Evolutionary conservation across 2,113 vertebrate genomes (phyloP).

Genomic region (Telmatochromis brachygnathus): DNA sequence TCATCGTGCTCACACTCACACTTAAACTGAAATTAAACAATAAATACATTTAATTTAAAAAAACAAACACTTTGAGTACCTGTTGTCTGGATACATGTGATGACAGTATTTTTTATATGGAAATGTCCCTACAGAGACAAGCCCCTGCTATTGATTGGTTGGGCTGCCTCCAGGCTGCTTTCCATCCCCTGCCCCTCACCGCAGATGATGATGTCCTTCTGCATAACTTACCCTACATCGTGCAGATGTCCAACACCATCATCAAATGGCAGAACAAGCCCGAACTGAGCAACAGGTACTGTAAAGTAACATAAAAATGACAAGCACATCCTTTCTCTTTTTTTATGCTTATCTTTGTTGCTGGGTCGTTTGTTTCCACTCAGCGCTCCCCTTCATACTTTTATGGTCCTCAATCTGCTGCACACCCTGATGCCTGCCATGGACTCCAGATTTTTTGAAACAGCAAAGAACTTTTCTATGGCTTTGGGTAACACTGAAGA

Average conservation of each 20-base stretch:
- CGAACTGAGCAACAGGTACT: constrained; percentile 53
- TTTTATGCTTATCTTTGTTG: background rate
- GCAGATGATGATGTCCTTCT: constrained; percentile 75
- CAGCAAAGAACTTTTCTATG: constrained; percentile 40
- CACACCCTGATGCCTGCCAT: constrained; percentile 70
- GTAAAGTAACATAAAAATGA: background rate
- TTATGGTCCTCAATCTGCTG: constrained; percentile 70
- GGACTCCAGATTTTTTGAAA: constrained; percentile 64
- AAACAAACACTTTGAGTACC: background rate
- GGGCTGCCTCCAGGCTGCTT: constrained; percentile 75
- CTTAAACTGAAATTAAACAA: background rate
- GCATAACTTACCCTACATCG: constrained; percentile 82
- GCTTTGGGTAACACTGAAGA: constrained; percentile 23
- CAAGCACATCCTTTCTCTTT: background rate
- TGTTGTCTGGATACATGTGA: background rate
- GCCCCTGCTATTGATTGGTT: constrained; percentile 87
- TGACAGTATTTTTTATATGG: background rate
- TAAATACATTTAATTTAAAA: background rate
- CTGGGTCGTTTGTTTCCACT: background rate
- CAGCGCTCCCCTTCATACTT: constrained; percentile 65
- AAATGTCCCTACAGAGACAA: constrained; percentile 63
- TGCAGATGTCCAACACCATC: constrained; percentile 76
- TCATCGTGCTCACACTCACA: background rate
- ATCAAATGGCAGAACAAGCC: constrained; percentile 40
- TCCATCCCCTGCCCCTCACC: constrained; percentile 71